These are phyloP conservation scores for Thymelicus sylvestris DNA, from an alignment of 2,888 invertebrate species.

Conservation along the genomic window DNA sequence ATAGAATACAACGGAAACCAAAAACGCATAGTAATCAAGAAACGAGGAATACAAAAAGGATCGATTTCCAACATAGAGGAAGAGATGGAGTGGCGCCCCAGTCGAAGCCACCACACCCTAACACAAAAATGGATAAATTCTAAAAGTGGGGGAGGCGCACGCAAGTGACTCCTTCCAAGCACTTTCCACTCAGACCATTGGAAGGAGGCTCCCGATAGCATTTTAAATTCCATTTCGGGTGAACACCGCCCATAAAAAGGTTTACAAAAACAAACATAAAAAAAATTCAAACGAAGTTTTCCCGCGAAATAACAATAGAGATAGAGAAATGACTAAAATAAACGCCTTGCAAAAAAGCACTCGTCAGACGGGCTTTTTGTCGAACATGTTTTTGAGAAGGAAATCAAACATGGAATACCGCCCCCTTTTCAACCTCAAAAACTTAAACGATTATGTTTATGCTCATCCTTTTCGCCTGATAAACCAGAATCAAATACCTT, in stretches of 20 bases:
- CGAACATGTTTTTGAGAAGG: constrained; percentile 24
- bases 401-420: constrained; percentile 24
- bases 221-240: constrained; percentile 38
- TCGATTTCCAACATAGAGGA: constrained; percentile 1
- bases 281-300: too few relatives aligned
- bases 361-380: constrained; percentile 28
- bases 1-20: constrained; percentile 5
- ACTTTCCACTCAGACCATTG: constrained; percentile 9
- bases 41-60: not conserved
- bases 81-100: constrained; percentile 1
- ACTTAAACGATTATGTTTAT: constrained; percentile 25
- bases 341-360: not conserved
- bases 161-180: constrained; percentile 19
- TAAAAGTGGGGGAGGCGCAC: not conserved
- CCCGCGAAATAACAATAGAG: too few relatives aligned
- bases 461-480: constrained; percentile 30
- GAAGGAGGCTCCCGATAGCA: constrained; percentile 13
- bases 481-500: constrained; percentile 21
- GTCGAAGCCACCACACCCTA: too few relatives aligned
- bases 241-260: constrained; percentile 26
- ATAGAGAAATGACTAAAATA: constrained; percentile 4
- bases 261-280: too few relatives aligned
- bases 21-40: not conserved
- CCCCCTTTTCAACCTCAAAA: constrained; percentile 34
- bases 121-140: not conserved